phyloP scores from a whole-genome alignment of 2,113 vertebrate genomes.

The Chiloscyllium plagiosum region DNA sequence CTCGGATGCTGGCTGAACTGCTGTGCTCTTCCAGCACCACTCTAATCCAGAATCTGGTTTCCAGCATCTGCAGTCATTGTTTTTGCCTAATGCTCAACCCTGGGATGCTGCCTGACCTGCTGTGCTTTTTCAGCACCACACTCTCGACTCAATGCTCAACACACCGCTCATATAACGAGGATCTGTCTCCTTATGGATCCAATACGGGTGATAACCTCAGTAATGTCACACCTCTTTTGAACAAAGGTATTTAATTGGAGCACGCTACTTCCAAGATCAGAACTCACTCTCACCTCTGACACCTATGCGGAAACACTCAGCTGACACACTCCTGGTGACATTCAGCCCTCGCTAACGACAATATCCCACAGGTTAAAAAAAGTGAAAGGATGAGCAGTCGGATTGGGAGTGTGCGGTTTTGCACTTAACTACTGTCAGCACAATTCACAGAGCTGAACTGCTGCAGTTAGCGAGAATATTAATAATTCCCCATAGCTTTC shows the following conservation, averaged over 20 bases:
- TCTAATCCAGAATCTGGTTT: too few species aligned
- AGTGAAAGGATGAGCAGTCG: not conserved
- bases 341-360: not conserved
- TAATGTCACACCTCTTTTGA: not conserved
- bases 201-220: not conserved
- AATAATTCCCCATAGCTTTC: not conserved
- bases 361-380: not conserved
- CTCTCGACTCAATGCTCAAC: too few species aligned
- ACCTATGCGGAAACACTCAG: not conserved
- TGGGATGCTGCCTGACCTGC: too few species aligned
- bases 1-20: too few species aligned
- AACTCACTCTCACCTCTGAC: not conserved
- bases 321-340: not conserved
- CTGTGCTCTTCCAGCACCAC: too few species aligned
- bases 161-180: not conserved
- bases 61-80: too few species aligned
- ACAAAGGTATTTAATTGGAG: not conserved
- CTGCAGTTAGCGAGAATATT: not conserved
- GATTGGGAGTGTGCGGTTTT: not conserved
- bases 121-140: too few species aligned
- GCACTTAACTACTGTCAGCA: not conserved
- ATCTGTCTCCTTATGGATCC: too few species aligned
- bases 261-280: not conserved
- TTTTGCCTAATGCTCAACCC: too few species aligned
- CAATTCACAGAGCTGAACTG: not conserved